phyloP scores from a whole-genome alignment of 2,888 invertebrate species.

The Diaperis boleti region DNA sequence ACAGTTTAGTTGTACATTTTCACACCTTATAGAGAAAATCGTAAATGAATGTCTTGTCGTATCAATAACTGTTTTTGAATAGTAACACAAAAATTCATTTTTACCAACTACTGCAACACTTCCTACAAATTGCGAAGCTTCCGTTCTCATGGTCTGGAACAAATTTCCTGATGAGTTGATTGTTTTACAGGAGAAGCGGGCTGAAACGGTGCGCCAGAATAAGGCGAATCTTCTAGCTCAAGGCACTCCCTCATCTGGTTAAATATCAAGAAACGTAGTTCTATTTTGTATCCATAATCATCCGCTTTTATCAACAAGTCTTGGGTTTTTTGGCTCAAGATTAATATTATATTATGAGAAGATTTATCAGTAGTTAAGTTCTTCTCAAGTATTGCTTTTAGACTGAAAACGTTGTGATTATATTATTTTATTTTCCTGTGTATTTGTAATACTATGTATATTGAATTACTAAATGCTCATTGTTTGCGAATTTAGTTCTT shows the following conservation, averaged over 20 bases:
- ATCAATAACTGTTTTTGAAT: too few species aligned
- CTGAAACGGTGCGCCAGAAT: constrained; percentile 91
- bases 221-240: constrained; percentile 75
- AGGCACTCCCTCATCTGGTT: constrained; percentile 75
- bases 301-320: constrained; percentile 50
- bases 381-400: constrained; percentile 56
- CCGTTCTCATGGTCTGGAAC: too few species aligned
- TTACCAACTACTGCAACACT: too few species aligned
- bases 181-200: constrained; percentile 84
- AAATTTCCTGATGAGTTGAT: background rate
- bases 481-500: constrained; percentile 36
- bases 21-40: too few species aligned
- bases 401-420: constrained; percentile 53
- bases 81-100: too few species aligned
- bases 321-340: constrained; percentile 49
- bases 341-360: constrained; percentile 46
- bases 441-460: constrained; percentile 41
- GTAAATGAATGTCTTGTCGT: too few species aligned
- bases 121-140: too few species aligned
- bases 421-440: constrained; percentile 39
- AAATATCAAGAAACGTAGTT: constrained; percentile 54
- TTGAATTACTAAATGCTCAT: constrained; percentile 48
- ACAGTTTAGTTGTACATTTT: too few species aligned
- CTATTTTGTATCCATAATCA: constrained; percentile 50
- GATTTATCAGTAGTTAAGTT: constrained; percentile 47